A percentile compares a stretch with the other conserved stretches of the same genome.
Conservation (phyloP, 2,888 invertebrate species). For the Leptothorax acervorum region DNA sequence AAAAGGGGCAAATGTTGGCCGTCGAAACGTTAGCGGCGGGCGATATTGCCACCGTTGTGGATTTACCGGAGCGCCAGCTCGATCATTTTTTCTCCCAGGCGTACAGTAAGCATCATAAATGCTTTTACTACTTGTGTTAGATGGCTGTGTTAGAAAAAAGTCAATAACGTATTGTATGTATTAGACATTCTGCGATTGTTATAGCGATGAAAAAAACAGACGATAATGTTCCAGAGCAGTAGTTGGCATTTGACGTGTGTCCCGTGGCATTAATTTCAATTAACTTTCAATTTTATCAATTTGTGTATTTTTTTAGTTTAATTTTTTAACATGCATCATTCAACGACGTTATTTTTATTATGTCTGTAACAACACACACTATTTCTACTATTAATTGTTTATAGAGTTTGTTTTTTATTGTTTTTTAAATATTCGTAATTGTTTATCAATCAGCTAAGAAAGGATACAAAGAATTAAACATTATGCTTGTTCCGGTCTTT, state of each 20-base stretch:
- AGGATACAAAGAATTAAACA: not conserved
- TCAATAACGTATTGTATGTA: not conserved
- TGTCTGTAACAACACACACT: not conserved
- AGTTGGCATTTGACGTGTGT: not conserved
- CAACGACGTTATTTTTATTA: not conserved
- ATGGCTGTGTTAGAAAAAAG: constrained; percentile 2
- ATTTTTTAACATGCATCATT: not conserved
- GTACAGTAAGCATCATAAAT: constrained; percentile 25
- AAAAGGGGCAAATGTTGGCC: constrained; percentile 20
- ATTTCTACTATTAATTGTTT: not conserved
- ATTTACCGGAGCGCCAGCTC: constrained; percentile 5
- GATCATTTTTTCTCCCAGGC: constrained; percentile 19
- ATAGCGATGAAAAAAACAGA: not conserved
- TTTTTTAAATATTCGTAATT: constrained; percentile 11
- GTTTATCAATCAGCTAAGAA: not conserved
- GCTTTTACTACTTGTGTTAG: not conserved
- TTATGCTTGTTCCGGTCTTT: not conserved
- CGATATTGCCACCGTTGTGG: constrained; percentile 8
- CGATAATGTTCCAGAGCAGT: not conserved
- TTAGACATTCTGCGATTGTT: not conserved
- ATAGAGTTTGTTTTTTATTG: not conserved
- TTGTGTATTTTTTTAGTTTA: not conserved
- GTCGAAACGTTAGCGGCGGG: constrained; percentile 30
- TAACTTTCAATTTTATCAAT: not conserved
- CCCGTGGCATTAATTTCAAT: not conserved